Percentiles rank a stretch among this genome's conserved stretches.
phyloP scores from a whole-genome alignment of 2,113 vertebrate genomes.

The Probosciger aterrimus region DNA sequence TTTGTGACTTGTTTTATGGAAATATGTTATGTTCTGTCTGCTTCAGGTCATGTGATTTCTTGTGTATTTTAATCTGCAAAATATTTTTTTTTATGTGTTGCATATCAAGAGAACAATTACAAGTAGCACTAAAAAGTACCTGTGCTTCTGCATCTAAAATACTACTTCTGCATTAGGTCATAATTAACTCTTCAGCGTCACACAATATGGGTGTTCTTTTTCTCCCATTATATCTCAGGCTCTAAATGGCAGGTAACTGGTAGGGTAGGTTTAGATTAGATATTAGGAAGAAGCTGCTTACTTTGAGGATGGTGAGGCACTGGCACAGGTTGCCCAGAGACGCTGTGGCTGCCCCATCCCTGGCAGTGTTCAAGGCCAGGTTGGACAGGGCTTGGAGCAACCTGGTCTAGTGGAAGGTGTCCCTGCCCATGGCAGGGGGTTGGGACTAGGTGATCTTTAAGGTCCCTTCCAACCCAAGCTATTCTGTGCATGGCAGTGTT shows the following conservation, averaged over 20 bases:
- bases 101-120: not conserved
- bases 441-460: not conserved
- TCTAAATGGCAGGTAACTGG: not conserved
- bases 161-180: not conserved
- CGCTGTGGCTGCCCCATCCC: not conserved
- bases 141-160: not conserved
- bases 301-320: fast-evolving
- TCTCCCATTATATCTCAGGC: not conserved
- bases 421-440: not conserved
- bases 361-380: not conserved
- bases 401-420: not conserved
- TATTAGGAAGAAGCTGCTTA: fast-evolving
- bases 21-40: not conserved
- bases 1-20: not conserved
- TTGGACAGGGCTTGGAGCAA: fast-evolving
- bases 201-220: fast-evolving
- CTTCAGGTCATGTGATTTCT: not conserved
- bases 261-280: not conserved
- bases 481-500: not conserved
- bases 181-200: not conserved
- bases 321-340: not conserved
- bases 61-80: not conserved
- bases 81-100: not conserved
- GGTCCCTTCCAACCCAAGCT: not conserved
- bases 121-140: not conserved